Evolutionary conservation across 2,113 vertebrate genomes (phyloP).

Genomic region (Haplotaxodon microlepis): DNA sequence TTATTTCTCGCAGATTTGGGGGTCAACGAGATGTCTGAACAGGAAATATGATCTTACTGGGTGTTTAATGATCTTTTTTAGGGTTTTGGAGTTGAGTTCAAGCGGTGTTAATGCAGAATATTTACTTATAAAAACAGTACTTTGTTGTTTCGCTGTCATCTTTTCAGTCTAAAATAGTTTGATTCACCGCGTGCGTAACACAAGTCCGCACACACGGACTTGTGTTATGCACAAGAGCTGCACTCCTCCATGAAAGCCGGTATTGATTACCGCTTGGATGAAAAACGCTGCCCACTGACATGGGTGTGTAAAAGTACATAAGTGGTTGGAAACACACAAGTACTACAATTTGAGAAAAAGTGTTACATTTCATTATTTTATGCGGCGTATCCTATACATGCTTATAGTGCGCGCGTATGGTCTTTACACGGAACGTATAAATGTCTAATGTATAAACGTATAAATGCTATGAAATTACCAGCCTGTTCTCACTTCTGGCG

Average conservation of each 20-base stretch:
- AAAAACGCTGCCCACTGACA: background rate
- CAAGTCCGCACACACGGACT: background rate
- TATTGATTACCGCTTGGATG: background rate
- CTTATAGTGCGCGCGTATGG: background rate
- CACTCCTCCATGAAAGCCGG: background rate
- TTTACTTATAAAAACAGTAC: background rate
- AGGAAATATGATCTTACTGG: background rate
- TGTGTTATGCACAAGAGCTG: background rate
- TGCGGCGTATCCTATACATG: background rate
- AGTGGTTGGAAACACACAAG: background rate
- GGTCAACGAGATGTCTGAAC: rapidly evolving
- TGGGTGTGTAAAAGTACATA: background rate
- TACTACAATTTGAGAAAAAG: background rate
- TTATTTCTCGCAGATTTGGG: background rate
- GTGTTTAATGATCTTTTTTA: background rate
- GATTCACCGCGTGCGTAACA: background rate
- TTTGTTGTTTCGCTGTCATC: background rate
- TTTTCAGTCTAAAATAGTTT: background rate
- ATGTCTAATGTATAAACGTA: background rate
- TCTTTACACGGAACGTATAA: background rate
- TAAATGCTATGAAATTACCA: background rate
- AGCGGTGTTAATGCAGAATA: background rate
- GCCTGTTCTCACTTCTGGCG: background rate
- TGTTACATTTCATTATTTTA: background rate
- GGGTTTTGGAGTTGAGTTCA: background rate